Base-by-base conservation (phyloP, 2,113 vertebrate species). In the Anguilla japonica region DNA sequence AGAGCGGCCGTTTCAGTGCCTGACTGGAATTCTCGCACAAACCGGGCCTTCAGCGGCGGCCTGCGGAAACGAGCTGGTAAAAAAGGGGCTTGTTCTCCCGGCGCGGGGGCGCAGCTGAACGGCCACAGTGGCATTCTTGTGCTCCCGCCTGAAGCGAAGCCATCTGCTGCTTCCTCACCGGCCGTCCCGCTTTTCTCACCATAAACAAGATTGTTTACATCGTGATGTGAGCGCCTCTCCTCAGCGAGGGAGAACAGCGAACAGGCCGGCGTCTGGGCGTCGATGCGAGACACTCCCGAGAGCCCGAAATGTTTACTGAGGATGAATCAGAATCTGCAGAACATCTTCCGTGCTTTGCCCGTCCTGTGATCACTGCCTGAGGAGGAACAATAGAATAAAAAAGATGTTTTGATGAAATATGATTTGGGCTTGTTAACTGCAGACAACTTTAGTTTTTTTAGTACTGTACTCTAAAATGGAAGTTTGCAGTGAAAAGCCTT, bases 11-110 rank as follows among this genome's bases (percentile, higher is more conserved):
- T 75, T 75, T 57, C 79, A 85, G 80, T 80, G 82, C 79, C 80
- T 85, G 87, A 88, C 87, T 85, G 79, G 16, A 82, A 81, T 50
- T 88, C 79, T 82, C 79, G 50, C 84, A 85, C 84, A 75, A 82
- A 83, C 41, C 83, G 20, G 83, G 18, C 83, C 83, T 88, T 85
- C 71, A 46, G 53, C 3, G 46, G 43, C 15, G 67, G 75, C 0
- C 29, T 43, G 79, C 87, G 78, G 87, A 88, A 81, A 34, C 71
- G n/a, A 67, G 29, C 53, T 11, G 41, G 82, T 87, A 40, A 88
- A 88, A 75, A 75, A 84, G 81, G 39, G 40, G n/a, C 83, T 63
- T 57, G 20, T 53, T 86, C 40, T 79, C 40, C 34, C 82, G 79
- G 56, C 50, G 81, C 79, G 82, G 87, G 11, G 40, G 39, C 79